Conservation (phyloP, 2,113 vertebrate species). For the Murina feae region DNA sequence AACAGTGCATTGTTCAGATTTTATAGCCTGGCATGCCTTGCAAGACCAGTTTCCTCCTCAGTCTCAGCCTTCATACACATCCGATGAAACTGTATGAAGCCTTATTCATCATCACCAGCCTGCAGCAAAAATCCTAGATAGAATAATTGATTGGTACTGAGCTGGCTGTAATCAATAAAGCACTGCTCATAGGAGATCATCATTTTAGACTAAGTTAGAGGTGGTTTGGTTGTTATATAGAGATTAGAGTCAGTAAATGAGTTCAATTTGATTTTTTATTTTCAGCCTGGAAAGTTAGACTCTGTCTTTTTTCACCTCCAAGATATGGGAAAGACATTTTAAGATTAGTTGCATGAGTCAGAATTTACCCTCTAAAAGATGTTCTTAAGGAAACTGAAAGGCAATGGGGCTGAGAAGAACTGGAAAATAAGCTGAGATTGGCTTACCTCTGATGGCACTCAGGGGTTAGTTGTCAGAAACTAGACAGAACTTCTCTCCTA, state of each 20-base stretch:
- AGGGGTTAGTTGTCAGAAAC: neutral
- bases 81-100: neutral
- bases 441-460: neutral
- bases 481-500: neutral
- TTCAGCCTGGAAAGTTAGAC: neutral
- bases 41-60: no score
- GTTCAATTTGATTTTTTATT: conserved; percentile 47
- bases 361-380: neutral
- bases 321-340: neutral
- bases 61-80: neutral
- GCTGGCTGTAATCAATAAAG: conserved; percentile 44
- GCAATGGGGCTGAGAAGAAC: neutral
- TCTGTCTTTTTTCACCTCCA: neutral
- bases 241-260: conserved; percentile 30
- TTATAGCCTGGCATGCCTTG: no score
- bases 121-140: conserved; percentile 48
- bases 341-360: conserved; percentile 3
- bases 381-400: neutral
- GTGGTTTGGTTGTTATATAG: conserved; percentile 55
- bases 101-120: neutral
- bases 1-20: no score
- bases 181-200: conserved; percentile 61
- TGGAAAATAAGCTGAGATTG: neutral
- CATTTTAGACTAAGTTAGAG: conserved; percentile 72
- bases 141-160: conserved; percentile 54